These are phyloP conservation scores for Harpagifer antarcticus DNA, from an alignment of 2,797 vertebrate species.

Conservation along the genomic window DNA sequence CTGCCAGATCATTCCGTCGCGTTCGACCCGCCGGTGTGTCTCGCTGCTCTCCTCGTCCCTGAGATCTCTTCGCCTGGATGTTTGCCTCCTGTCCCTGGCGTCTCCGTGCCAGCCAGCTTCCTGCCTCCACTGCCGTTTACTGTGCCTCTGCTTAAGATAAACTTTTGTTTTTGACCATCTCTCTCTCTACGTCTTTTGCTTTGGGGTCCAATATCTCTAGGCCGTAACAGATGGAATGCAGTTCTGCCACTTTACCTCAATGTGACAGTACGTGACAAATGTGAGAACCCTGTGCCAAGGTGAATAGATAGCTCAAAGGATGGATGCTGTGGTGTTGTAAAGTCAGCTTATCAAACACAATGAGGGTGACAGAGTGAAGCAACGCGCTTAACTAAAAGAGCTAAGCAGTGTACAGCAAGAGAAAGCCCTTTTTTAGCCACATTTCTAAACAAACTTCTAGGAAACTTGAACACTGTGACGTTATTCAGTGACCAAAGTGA, in stretches of 20 bases:
- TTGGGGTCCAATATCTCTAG: too few relatives aligned
- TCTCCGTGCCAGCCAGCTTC: too few relatives aligned
- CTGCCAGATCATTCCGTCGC: too few relatives aligned
- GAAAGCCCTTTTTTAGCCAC: constrained; percentile 7
- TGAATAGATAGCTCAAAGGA: constrained; percentile 15
- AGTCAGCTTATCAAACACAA: constrained; percentile 16
- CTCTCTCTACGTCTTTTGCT: too few relatives aligned
- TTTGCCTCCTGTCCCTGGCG: too few relatives aligned
- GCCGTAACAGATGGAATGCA: constrained; percentile 67
- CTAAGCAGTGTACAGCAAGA: not conserved
- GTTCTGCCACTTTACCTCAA: constrained; percentile 65
- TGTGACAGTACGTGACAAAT: constrained; percentile 40
- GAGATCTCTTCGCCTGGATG: too few relatives aligned
- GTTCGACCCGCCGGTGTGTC: too few relatives aligned
- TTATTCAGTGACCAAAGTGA: constrained; percentile 31
- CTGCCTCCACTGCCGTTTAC: too few relatives aligned
- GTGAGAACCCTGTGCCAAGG: constrained; percentile 45
- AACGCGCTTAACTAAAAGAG: not conserved
- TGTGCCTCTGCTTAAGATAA: too few relatives aligned
- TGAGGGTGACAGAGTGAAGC: not conserved
- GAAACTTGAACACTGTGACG: constrained; percentile 30
- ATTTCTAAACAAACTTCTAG: constrained; percentile 18
- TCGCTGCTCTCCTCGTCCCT: too few relatives aligned
- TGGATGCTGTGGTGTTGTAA: not conserved
- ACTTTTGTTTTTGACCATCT: too few relatives aligned